Base-by-base conservation (phyloP, 2,888 invertebrate genomes). In the Strigamia maritima region DNA sequence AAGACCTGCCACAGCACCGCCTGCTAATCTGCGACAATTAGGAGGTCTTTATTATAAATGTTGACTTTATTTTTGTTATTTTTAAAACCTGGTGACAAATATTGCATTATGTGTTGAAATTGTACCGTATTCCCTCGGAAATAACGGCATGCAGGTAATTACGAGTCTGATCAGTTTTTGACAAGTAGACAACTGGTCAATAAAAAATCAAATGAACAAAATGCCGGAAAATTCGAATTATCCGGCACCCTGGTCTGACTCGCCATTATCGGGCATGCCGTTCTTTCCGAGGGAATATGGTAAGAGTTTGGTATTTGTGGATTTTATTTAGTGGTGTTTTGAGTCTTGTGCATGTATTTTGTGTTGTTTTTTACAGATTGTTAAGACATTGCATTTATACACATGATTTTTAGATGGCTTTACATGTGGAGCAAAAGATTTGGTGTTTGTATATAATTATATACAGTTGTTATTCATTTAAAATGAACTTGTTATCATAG, bases 1-100 rank as follows among this genome's bases (percentile, higher is more conserved):
- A 8, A 22, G 78, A 26, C 78, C 78, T 19, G 65, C 65, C 8
- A 54, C 78, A n/a, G 78, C 78, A 54, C 78, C 78, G 16, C 78
- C 78, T 16, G 54, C 19, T 12, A 54, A 60, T 54, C 28, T 54
- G 1, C 10, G 38, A 3, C 26, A 65, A 8, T 78, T 60, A 10
- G 78, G 38, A 35, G 28, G 26, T 2, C 10, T 78, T 78, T 78
- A 78, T 19, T 65, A 78, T 24, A 28, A 78, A 28, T 78, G 65
- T 31, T 54, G 38, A 8, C 10, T 26, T n/a, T 78, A 78, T 60
- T 54, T 75, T 14, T 16, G 16, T 44, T 44, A 14, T 70, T 19
- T 7, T 74, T 35, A 26, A 70, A 3, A n/a, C 70, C 28, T 70
- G 14, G 70, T 70, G 24, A 70, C 28, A 19, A 26, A 70, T 70